Evolutionary conservation across 2,888 invertebrate species (phyloP).

Genomic region (Ptilodon capucinus): DNA sequence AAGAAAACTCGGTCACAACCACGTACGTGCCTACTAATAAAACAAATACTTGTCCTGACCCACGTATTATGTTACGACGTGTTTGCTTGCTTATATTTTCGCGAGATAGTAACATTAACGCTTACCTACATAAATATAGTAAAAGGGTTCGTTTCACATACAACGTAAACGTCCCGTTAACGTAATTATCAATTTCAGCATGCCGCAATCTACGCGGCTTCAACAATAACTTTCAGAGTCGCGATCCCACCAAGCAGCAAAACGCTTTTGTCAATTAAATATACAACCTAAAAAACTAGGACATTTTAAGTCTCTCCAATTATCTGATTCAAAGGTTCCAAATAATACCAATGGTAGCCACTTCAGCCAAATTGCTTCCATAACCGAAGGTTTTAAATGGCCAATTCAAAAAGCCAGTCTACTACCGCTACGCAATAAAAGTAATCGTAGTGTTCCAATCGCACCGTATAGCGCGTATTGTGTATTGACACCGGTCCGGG

Average conservation of each 20-base stretch:
- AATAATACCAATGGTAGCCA: neutral
- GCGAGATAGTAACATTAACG: neutral
- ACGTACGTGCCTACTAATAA: neutral
- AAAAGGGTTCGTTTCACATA: too few relatives aligned
- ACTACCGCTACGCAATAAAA: neutral
- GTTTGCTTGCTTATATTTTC: neutral
- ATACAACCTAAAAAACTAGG: too few relatives aligned
- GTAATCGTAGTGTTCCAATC: neutral
- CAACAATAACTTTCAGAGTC: too few relatives aligned
- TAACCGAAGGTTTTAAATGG: too few relatives aligned
- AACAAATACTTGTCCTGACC: neutral
- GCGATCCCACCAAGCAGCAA: too few relatives aligned
- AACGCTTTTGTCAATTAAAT: too few relatives aligned
- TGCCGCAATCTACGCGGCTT: too few relatives aligned
- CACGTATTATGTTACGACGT: neutral
- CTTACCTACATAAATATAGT: too few relatives aligned
- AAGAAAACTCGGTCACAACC: neutral
- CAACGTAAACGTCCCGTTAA: too few relatives aligned
- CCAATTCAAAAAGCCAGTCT: neutral
- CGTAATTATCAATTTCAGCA: too few relatives aligned
- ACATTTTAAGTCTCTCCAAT: too few relatives aligned
- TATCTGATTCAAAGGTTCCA: too few relatives aligned
- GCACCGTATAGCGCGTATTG: neutral
- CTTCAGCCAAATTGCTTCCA: neutral
- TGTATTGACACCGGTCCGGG: neutral